Conservation (phyloP, 2,888 invertebrate species). For the Acholoe squamosa region DNA sequence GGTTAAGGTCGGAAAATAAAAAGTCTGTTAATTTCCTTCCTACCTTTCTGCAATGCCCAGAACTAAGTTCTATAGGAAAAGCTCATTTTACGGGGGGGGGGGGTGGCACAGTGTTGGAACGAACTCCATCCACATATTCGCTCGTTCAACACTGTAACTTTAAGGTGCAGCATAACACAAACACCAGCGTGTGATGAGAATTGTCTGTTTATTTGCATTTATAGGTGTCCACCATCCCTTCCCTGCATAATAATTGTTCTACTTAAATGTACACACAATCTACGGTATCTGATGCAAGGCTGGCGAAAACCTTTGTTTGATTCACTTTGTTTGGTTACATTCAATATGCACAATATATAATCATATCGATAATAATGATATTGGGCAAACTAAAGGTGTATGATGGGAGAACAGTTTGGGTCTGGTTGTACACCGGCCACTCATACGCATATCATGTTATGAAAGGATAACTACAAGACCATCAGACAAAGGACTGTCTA, state of each 20-base stretch:
- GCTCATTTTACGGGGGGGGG: too few species aligned
- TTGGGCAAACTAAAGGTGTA: slow-evolving; percentile 14
- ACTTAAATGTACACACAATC: slow-evolving; percentile 53
- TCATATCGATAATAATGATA: slow-evolving; percentile 2
- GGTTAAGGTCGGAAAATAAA: too few species aligned
- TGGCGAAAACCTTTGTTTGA: slow-evolving; percentile 33
- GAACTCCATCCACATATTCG: too few species aligned
- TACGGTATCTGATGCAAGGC: slow-evolving; percentile 14
- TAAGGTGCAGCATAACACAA: too few species aligned
- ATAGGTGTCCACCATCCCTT: slow-evolving; percentile 28
- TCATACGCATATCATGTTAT: slow-evolving; percentile 13
- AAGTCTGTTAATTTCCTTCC: too few species aligned
- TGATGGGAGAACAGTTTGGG: background rate
- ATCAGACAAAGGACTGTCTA: background rate
- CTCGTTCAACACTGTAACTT: too few species aligned
- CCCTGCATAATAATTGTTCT: slow-evolving; percentile 38
- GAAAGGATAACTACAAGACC: slow-evolving; percentile 25
- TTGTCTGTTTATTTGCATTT: background rate
- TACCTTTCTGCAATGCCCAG: too few species aligned
- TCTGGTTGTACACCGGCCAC: background rate
- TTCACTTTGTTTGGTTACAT: slow-evolving; percentile 42
- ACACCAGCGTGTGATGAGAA: slow-evolving; percentile 10
- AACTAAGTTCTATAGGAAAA: too few species aligned
- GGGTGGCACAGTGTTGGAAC: too few species aligned
- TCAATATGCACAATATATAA: slow-evolving; percentile 49